These are phyloP conservation scores for Auanema sp. DNA, from an alignment of 2,888 invertebrate species.

Conservation along the genomic window DNA sequence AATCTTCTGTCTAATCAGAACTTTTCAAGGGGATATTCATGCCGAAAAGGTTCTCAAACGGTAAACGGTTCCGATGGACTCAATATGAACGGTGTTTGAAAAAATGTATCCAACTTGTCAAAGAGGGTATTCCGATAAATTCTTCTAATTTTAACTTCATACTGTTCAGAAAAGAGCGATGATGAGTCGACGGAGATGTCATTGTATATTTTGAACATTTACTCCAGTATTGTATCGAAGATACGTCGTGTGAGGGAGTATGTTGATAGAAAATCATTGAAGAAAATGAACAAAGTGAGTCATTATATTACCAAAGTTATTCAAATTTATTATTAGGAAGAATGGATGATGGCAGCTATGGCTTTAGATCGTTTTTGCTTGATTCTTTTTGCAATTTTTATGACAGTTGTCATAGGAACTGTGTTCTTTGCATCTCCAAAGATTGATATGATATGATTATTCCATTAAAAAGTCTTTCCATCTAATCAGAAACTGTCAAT, in stretches of 20 bases:
- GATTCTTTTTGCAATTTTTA: conserved; percentile 32
- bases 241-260: background rate
- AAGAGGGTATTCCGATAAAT: background rate
- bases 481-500: too few relatives aligned
- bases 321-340: conserved; percentile 28
- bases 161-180: conserved; percentile 1
- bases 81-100: background rate
- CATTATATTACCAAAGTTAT: background rate
- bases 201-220: background rate
- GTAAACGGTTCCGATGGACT: background rate
- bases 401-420: conserved; percentile 16
- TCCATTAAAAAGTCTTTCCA: too few relatives aligned
- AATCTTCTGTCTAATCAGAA: too few relatives aligned
- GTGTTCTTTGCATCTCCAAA: conserved; percentile 11
- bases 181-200: background rate
- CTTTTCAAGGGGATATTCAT: conserved; percentile 5
- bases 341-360: conserved; percentile 54
- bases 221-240: background rate
- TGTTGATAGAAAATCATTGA: background rate
- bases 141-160: background rate
- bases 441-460: conserved; percentile 13
- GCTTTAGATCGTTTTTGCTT: conserved; percentile 46
- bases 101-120: background rate
- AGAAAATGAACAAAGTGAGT: conserved; percentile 4
- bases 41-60: conserved; percentile 2